These are phyloP conservation scores for Nasonia vitripennis DNA, from an alignment of 1,140 invertebrate genomes.

Conservation along the genomic window DNA sequence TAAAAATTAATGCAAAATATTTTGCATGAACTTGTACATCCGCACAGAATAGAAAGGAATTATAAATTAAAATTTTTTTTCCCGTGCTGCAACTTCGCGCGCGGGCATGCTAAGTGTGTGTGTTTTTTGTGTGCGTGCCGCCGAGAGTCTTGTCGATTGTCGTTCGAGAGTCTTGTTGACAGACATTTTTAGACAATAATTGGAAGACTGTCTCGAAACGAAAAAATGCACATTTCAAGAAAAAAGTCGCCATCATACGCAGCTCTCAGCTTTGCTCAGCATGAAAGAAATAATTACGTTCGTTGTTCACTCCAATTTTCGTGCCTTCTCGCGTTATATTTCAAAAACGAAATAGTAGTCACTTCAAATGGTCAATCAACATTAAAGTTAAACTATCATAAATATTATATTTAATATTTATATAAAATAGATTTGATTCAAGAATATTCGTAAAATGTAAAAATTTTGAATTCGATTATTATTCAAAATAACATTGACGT, in stretches of 20 bases:
- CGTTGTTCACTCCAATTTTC: conserved; percentile 38
- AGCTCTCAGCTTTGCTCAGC: conserved; percentile 37
- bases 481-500: conserved; percentile 3
- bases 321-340: conserved; percentile 10
- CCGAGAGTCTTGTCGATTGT: conserved; percentile 46
- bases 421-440: not conserved
- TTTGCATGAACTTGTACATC: not conserved
- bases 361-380: not conserved
- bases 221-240: conserved; percentile 48
- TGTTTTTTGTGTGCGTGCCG: conserved; percentile 26
- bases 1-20: conserved; percentile 13
- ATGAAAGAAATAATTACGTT: conserved; percentile 26
- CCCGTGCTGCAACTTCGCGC: conserved; percentile 4
- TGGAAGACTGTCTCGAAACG: conserved; percentile 47
- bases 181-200: conserved; percentile 38
- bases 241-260: conserved; percentile 28
- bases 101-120: not conserved
- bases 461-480: not conserved
- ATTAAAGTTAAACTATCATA: not conserved
- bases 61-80: conserved; percentile 21
- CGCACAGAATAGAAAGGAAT: conserved; percentile 23
- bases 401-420: conserved; percentile 29
- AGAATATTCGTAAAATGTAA: not conserved
- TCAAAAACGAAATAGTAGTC: conserved; percentile 36
- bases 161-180: conserved; percentile 21